phyloP scores from a whole-genome alignment of 2,888 invertebrate genomes.

The Antheraea assamensis region DNA sequence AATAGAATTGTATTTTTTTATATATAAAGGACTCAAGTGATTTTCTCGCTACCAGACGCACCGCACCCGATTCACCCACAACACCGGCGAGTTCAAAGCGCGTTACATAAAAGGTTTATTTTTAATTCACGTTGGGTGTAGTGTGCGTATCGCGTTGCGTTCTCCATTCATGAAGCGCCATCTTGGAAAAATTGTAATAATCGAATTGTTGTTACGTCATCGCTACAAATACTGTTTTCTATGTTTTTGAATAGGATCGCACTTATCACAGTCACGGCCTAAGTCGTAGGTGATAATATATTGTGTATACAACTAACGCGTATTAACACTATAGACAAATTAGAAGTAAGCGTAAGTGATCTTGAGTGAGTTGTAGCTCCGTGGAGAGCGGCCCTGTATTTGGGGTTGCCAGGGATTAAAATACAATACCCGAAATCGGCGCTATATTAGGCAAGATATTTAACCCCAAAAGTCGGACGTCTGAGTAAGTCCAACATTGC shows the following conservation, averaged over 20 bases:
- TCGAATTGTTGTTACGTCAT: slow-evolving; percentile 11
- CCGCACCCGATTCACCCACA: slow-evolving; percentile 16
- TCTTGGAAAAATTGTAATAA: slow-evolving; percentile 4
- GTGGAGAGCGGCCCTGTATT: too few species aligned
- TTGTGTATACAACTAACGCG: too few species aligned
- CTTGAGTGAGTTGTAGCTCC: too few species aligned
- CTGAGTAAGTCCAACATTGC: too few species aligned
- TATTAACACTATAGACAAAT: too few species aligned
- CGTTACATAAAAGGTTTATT: slow-evolving; percentile 34
- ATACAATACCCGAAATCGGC: too few species aligned
- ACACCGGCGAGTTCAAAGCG: slow-evolving; percentile 36
- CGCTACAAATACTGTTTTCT: not conserved
- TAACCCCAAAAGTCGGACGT: too few species aligned
- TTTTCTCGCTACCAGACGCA: slow-evolving; percentile 10
- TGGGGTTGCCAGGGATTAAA: too few species aligned
- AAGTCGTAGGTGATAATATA: not conserved
- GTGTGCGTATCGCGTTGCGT: slow-evolving; percentile 27
- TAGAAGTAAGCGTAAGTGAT: too few species aligned
- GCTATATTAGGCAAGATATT: too few species aligned
- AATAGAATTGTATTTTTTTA: not conserved
- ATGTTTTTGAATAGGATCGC: not conserved
- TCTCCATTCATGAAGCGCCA: slow-evolving; percentile 14
- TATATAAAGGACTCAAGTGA: not conserved
- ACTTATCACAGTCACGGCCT: not conserved
- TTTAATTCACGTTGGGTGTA: slow-evolving; percentile 32